phyloP scores from a whole-genome alignment of 2,113 vertebrate genomes.

The Notarius quadriscutis region DNA sequence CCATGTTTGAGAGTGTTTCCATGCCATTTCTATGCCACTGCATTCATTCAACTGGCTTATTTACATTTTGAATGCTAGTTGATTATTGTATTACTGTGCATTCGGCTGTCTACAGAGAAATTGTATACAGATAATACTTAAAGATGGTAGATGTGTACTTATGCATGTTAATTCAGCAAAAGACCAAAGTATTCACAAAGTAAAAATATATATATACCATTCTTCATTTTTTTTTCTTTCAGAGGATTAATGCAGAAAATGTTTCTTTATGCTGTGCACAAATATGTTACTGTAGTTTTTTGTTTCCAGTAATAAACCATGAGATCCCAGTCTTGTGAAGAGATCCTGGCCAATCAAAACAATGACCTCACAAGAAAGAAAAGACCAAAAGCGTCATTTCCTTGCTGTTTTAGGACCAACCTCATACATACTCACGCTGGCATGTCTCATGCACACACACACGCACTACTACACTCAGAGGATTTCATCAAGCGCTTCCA shows the following conservation, averaged over 20 bases:
- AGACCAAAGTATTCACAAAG: background rate
- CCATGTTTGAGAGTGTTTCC: no score
- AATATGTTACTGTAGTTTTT: background rate
- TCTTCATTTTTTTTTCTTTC: background rate
- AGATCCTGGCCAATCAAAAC: background rate
- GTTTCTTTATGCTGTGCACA: background rate
- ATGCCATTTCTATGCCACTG: background rate
- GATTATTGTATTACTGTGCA: no score
- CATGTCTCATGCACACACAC: background rate
- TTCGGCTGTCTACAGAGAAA: background rate
- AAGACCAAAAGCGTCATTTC: constrained; percentile 6
- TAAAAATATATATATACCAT: background rate
- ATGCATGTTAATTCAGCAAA: background rate
- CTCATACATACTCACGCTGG: background rate
- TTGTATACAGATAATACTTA: background rate
- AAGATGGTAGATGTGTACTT: background rate
- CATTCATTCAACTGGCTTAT: no score
- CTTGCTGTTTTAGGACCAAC: background rate
- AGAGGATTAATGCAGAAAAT: background rate
- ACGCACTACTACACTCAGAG: background rate
- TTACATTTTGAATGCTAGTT: no score
- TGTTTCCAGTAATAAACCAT: constrained; percentile 2
- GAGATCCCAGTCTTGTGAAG: background rate
- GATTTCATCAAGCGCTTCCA: background rate
- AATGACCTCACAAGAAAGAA: constrained; percentile 5